Evolutionary conservation across 2,113 vertebrate species (phyloP).

Genomic region (Neofelis nebulosa): DNA sequence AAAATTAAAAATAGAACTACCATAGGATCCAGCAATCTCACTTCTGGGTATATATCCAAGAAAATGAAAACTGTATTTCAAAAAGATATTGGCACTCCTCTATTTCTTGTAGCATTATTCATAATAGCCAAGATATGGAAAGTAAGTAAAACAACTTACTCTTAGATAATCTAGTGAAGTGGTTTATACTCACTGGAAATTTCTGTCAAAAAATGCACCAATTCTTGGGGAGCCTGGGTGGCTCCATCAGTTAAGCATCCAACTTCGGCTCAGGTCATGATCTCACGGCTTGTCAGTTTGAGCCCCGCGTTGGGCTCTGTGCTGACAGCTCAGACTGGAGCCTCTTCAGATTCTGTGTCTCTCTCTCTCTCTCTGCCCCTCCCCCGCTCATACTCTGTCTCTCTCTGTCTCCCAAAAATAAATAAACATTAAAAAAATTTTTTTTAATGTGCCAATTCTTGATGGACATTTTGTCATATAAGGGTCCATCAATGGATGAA

Average conservation of each 20-base stretch:
- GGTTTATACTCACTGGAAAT: background rate
- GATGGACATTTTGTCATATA: background rate
- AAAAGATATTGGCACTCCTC: background rate
- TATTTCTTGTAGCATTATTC: background rate
- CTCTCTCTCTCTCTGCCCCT: no score
- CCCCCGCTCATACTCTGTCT: no score
- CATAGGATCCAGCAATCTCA: background rate
- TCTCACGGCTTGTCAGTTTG: no score
- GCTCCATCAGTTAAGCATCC: no score
- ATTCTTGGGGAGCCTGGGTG: background rate
- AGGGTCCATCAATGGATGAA: background rate
- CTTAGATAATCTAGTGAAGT: background rate
- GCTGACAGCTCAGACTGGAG: no score
- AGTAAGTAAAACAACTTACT: background rate
- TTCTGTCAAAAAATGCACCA: conserved; percentile 35
- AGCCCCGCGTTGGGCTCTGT: no score
- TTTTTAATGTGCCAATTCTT: background rate
- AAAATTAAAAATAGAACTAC: conserved; percentile 1
- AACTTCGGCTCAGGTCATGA: no score
- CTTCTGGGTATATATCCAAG: background rate
- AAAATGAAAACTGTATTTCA: background rate
- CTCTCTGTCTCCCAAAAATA: no score
- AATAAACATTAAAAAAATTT: no score
- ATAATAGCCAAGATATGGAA: background rate
- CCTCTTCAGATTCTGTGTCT: no score